Evolutionary conservation across 2,797 vertebrate genomes (phyloP).

Genomic region (Podargus strigoides): DNA sequence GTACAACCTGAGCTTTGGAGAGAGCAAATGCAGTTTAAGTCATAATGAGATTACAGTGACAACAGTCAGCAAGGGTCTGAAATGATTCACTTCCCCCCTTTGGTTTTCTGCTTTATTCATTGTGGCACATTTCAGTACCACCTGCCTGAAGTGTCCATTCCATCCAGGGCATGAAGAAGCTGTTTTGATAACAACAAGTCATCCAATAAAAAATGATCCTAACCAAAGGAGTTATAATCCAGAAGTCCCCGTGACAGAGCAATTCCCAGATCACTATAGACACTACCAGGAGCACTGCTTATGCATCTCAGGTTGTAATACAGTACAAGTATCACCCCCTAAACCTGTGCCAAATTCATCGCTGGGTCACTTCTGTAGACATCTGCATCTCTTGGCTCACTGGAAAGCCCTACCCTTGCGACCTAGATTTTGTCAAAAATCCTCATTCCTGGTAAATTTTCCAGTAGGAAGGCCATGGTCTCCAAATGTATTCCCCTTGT

Average conservation of each 20-base stretch:
- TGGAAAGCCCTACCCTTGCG: neutral
- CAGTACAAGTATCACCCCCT: too few relatives aligned
- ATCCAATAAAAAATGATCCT: neutral
- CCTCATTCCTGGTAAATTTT: neutral
- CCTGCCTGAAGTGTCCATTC: neutral
- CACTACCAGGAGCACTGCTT: neutral
- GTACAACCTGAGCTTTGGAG: neutral
- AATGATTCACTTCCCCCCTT: accelerated
- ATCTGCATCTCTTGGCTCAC: neutral
- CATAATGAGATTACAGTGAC: neutral
- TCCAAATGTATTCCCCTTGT: neutral
- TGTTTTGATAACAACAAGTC: neutral
- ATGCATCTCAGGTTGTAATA: neutral
- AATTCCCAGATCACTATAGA: neutral
- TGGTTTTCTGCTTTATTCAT: neutral
- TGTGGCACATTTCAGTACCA: neutral
- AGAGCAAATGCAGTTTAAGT: neutral
- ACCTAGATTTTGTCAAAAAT: neutral
- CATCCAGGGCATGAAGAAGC: neutral
- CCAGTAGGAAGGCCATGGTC: neutral
- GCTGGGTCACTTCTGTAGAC: neutral
- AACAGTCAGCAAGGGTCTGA: neutral
- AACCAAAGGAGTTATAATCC: neutral
- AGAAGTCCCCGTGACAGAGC: neutral
- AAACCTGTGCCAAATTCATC: neutral